A percentile compares a stretch with the other conserved stretches of the same genome.
These are phyloP conservation scores for Philaethria dido DNA, from an alignment of 2,888 invertebrate genomes.

Conservation along the genomic window DNA sequence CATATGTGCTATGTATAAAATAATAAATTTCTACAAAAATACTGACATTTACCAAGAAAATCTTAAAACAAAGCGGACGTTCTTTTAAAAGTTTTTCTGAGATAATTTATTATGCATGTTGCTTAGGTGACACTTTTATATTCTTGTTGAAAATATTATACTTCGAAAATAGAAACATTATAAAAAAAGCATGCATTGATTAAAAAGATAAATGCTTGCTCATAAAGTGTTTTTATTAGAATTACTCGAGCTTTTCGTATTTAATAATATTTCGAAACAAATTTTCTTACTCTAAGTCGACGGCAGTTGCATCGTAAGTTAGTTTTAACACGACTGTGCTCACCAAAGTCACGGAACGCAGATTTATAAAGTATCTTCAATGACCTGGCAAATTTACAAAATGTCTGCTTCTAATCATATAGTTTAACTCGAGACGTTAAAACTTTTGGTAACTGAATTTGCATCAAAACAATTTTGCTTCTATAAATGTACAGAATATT, in stretches of 20 bases:
- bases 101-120: constrained; percentile 39
- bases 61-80: constrained; percentile 34
- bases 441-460: not conserved
- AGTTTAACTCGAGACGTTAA: not conserved
- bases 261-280: constrained; percentile 67
- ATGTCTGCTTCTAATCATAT: constrained; percentile 15
- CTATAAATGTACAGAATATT: no score
- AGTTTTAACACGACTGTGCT: constrained; percentile 54
- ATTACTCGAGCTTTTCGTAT: constrained; percentile 60
- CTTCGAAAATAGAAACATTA: constrained; percentile 53
- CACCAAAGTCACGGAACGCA: constrained; percentile 52
- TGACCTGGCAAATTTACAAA: constrained; percentile 28
- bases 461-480: no score
- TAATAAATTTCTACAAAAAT: constrained; percentile 19
- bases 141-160: constrained; percentile 50
- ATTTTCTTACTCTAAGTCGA: constrained; percentile 71
- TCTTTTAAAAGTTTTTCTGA: constrained; percentile 34
- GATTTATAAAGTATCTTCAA: constrained; percentile 34
- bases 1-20: not conserved
- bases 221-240: constrained; percentile 63
- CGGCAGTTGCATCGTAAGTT: constrained; percentile 69
- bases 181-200: constrained; percentile 57
- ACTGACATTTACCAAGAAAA: constrained; percentile 18
- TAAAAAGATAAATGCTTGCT: constrained; percentile 57
- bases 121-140: constrained; percentile 40